A percentile compares a stretch with the other conserved stretches of the same genome.
These are phyloP conservation scores for Aporophyla nigra DNA, from an alignment of 2,888 invertebrate genomes.

Conservation along the genomic window DNA sequence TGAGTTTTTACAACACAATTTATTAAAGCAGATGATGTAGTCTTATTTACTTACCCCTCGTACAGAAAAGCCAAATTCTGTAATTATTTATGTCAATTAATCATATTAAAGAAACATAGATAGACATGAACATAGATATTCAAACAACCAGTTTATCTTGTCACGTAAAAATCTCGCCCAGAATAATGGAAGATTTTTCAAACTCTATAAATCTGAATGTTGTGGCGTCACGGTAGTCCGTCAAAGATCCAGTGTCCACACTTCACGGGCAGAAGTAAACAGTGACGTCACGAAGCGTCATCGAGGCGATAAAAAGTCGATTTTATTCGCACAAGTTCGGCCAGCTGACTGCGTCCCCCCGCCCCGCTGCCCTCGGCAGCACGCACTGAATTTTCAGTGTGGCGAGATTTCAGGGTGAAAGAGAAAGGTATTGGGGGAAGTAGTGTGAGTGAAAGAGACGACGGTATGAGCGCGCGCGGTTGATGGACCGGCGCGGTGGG, in stretches of 20 bases:
- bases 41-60: slow-evolving; percentile 36
- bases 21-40: slow-evolving; percentile 64
- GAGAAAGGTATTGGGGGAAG: slow-evolving; percentile 70
- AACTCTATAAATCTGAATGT: slow-evolving; percentile 56
- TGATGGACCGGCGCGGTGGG: slow-evolving; percentile 86
- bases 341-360: slow-evolving; percentile 89
- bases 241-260: slow-evolving; percentile 81
- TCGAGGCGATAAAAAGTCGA: slow-evolving; percentile 90
- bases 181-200: slow-evolving; percentile 10
- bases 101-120: background rate
- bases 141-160: background rate
- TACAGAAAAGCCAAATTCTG: slow-evolving; percentile 3
- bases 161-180: slow-evolving; percentile 2
- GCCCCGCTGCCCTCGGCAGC: slow-evolving; percentile 75
- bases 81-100: slow-evolving; percentile 25
- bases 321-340: slow-evolving; percentile 90
- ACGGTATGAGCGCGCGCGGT: slow-evolving; percentile 75
- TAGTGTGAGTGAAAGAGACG: slow-evolving; percentile 76
- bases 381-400: slow-evolving; percentile 86
- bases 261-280: slow-evolving; percentile 85
- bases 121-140: background rate
- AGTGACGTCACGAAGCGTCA: slow-evolving; percentile 91
- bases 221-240: slow-evolving; percentile 77
- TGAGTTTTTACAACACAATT: slow-evolving; percentile 76
- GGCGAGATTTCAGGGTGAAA: slow-evolving; percentile 85